These are phyloP conservation scores for Agrotis segetum DNA, from an alignment of 2,888 invertebrate species.

Conservation along the genomic window DNA sequence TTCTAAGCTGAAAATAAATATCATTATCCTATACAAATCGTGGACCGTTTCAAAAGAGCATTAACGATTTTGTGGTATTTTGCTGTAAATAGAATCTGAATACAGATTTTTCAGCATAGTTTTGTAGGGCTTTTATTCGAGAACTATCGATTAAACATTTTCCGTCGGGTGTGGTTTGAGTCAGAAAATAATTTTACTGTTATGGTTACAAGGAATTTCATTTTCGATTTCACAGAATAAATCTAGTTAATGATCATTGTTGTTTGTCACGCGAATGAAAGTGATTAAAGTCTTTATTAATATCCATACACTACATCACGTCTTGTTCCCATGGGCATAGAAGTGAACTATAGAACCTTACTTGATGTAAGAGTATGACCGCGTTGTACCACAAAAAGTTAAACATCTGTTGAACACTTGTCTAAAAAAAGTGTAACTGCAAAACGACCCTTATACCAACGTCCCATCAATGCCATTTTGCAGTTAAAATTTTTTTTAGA, in stretches of 20 bases:
- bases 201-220: constrained; percentile 8
- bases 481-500: too few relatives aligned
- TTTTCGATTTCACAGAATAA: constrained; percentile 24
- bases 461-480: too few relatives aligned
- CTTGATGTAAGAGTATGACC: too few relatives aligned
- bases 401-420: too few relatives aligned
- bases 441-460: too few relatives aligned
- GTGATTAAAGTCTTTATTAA: constrained; percentile 11
- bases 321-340: too few relatives aligned
- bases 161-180: neutral
- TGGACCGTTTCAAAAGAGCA: constrained; percentile 4
- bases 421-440: too few relatives aligned
- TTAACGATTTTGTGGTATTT: neutral
- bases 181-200: constrained; percentile 6
- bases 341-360: too few relatives aligned
- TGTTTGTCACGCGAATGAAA: constrained; percentile 28
- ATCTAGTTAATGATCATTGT: constrained; percentile 32
- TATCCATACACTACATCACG: neutral
- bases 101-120: neutral
- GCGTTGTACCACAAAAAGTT: too few relatives aligned
- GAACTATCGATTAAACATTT: constrained; percentile 12
- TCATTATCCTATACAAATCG: constrained; percentile 25
- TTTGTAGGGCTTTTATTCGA: neutral
- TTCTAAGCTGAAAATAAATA: constrained; percentile 40
- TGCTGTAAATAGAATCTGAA: neutral